Evolutionary conservation across 1,140 invertebrate species (phyloP), one percentile per base, ranked within the genome.

Genomic region (Monochamus saltuarius): DNA sequence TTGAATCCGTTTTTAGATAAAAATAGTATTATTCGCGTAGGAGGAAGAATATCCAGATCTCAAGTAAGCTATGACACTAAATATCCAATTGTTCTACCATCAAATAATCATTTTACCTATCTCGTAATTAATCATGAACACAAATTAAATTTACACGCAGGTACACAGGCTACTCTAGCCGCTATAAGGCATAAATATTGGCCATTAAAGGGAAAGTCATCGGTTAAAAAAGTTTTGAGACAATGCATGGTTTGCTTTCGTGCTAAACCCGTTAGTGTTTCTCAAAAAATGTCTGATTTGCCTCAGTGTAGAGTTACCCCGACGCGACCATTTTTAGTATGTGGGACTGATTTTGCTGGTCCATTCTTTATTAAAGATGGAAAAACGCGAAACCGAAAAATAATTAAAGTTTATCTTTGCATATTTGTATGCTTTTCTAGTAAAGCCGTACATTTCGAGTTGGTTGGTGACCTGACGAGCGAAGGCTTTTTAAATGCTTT

Each of bases 381-480:
- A 34, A 68, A 67, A 37, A 60, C 65, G 9, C 63, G 73, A 9
- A 70, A 68, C 1, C 66, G 68, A 7, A 66, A 59, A 47, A 64
- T 65, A 7, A 55, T 63, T 0, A 81, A 81, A 55, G 73, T 64
- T 6, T 80, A 79, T 50, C 50, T 78, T 4, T 67, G 68, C 14
- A 17, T 80, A 11, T 80, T 80, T 64, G 59, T 78, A 0, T 80
- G 78, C 62, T 74, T 78, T 54, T 61, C 65, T 0, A 77, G 77
- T 2, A 72, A 72, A 49, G 77, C 74, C 1, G 63, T 78, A 13
- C 78, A 80, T 54, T 52, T 81, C 11, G 77, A 80, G 61, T 16
- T 75, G 6, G 73, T 75, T 2, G 47, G 58, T 4, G 68, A 76
- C 55, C 35, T 78, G 11, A 54, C 53, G 9, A 52, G 35, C 11